A percentile compares a stretch with the other conserved stretches of the same genome.
phyloP scores from a whole-genome alignment of 2,888 invertebrate species.

The Microctonus brassicae region DNA sequence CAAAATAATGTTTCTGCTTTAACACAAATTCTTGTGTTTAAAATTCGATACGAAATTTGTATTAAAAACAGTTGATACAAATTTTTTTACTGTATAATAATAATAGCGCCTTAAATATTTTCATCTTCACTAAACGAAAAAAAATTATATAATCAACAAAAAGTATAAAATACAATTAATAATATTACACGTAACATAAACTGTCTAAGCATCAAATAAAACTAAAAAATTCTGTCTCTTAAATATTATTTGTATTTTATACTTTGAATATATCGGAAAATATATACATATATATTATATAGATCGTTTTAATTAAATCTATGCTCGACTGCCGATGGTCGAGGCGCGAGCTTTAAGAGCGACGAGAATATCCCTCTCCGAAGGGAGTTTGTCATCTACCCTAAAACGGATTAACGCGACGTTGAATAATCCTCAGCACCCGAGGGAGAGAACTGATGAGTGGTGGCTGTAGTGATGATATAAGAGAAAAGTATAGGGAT shows the following conservation, averaged over 20 bases:
- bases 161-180: too few relatives aligned
- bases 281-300: neutral
- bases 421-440: constrained; percentile 53
- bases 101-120: too few relatives aligned
- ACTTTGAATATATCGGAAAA: neutral
- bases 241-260: neutral
- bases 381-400: constrained; percentile 45
- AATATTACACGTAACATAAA: too few relatives aligned
- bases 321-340: constrained; percentile 44
- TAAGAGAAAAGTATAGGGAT: neutral
- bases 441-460: constrained; percentile 28
- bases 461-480: neutral
- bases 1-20: too few relatives aligned
- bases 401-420: constrained; percentile 40
- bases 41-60: too few relatives aligned
- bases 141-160: too few relatives aligned
- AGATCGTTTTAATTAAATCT: constrained; percentile 46
- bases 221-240: too few relatives aligned
- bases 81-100: too few relatives aligned
- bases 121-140: too few relatives aligned
- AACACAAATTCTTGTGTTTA: too few relatives aligned
- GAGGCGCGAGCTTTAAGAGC: constrained; percentile 26
- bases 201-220: too few relatives aligned
- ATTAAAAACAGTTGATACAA: too few relatives aligned
- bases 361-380: constrained; percentile 35